Evolutionary conservation across 2,113 vertebrate genomes (phyloP), one percentile per base, ranked within the genome.

Genomic region (Hyla sarda): DNA sequence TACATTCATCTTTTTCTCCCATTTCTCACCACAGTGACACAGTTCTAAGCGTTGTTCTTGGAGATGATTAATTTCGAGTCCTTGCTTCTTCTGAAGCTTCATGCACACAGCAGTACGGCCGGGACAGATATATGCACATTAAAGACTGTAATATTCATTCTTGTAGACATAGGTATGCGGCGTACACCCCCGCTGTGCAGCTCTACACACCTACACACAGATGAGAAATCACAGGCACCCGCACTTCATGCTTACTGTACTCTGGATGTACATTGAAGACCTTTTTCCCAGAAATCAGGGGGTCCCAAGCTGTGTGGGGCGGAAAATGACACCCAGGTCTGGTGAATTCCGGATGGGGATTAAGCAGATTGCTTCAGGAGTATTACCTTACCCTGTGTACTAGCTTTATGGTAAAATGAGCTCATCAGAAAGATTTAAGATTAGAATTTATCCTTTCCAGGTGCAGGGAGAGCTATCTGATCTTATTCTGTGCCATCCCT

Each of bases 361-460:
- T 85, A 85, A 45, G 54, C 19, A 54, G 60, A 77, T 69, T 85
- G 75, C 67, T 78, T 85, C 60, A 79, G 62, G 75, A 69, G 75
- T 85, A 79, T 85, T 56, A 71, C 48, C 32, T 85, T 85, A 79
- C 75, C 48, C 25, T 67, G 19, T 78, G 75, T 28, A 85, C 76
- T 41, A 25, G 84, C 75, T 79, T 79, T 52, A 78, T 79, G 47
- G 75, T 85, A 85, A 79, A 52, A 50, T 71, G 74, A 85, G 75
- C 75, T 71, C 75, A 79, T 85, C 47, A 67, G 17, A 75, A 32
- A 75, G 82, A 75, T 56, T 41, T 30, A 37, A 74, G 71, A 74
- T 84, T 84, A 75, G 52, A 48, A 47, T 75, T 84, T 58, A 84
- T 84, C 82, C 82, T 30, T 72, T 84, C 82, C 82, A 84, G 82